Base-by-base conservation (phyloP, 2,797 vertebrate species). In the Hafferia zeledoni region DNA sequence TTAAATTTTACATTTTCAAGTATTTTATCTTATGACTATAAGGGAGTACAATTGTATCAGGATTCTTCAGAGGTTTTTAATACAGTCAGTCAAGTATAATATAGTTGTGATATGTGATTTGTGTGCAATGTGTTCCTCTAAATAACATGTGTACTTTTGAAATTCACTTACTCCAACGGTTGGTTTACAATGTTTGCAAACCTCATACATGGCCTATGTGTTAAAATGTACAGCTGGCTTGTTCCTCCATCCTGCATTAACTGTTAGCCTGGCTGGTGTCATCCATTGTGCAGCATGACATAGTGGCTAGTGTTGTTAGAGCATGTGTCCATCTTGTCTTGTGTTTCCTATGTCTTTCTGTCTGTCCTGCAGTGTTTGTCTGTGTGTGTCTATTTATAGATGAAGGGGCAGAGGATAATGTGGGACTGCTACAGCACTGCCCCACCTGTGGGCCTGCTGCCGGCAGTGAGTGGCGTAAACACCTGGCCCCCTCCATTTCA, bases 361-460 rank as follows among this genome's bases (percentile, higher is more conserved):
- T 98, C 98, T 98, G 98, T 98, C 98, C 98, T 99, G 98, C 98
- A 98, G 98, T 98, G 98, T 97, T 93, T 97, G 97, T 97, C 96
- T 97, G 92, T 98, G 80, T 88, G 98, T 99, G 98, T 99, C 98
- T 99, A 97, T 99, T 98, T 98, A 98, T 99, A 99, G 98, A 99
- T 98, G 98, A 98, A 99, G 99, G 98, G 99, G 98, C 98, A 96
- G 98, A 99, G 99, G 98, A 99, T 98, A 98, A 99, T 98, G 98
- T 98, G 97, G 98, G 98, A 96, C 98, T 98, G 98, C 98, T 98
- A 89, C 98, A 97, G 97, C 98, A 94, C 94, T 98, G 98, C 98
- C 98, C 98, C 95, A 97, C 98, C 98, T 98, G 98, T 82, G 98
- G 98, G 97, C 87, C 96, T 92, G 64, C 97, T 95, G 89, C 90